Percentiles rank a stretch among this genome's conserved stretches.
These are phyloP conservation scores for Lytechinus pictus DNA, from an alignment of 35 echinoderm and acorn worm species.

Conservation along the genomic window DNA sequence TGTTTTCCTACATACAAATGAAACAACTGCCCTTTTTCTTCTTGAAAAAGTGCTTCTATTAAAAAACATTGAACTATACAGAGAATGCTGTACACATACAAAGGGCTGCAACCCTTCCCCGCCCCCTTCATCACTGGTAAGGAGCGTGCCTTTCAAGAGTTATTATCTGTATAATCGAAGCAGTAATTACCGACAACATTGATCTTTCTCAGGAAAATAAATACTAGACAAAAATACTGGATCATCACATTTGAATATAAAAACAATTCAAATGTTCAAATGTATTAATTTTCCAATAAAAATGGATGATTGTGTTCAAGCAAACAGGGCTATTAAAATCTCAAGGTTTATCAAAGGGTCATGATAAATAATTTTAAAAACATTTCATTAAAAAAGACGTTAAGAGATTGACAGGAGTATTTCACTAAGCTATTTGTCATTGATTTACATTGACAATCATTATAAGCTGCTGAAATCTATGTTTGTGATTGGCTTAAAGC, in stretches of 20 bases:
- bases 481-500: no score
- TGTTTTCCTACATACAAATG: background rate
- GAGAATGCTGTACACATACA: background rate
- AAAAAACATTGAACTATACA: slow-evolving; percentile 16
- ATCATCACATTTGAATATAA: background rate
- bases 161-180: no score
- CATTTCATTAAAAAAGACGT: background rate
- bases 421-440: no score
- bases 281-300: no score
- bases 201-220: background rate
- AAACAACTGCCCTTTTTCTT: background rate
- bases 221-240: background rate
- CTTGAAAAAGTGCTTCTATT: background rate
- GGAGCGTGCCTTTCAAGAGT: no score
- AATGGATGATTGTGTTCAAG: no score
- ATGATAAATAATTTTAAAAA: background rate
- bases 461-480: no score
- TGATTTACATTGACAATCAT: no score
- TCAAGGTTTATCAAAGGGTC: background rate
- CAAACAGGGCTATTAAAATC: no score
- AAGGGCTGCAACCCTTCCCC: background rate
- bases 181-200: background rate
- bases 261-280: background rate
- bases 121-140: background rate
- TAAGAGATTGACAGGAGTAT: no score